Percentiles rank a stretch among this genome's conserved stretches.
Conservation (phyloP, 1,140 invertebrate species). For the Leguminivora glycinivorella region DNA sequence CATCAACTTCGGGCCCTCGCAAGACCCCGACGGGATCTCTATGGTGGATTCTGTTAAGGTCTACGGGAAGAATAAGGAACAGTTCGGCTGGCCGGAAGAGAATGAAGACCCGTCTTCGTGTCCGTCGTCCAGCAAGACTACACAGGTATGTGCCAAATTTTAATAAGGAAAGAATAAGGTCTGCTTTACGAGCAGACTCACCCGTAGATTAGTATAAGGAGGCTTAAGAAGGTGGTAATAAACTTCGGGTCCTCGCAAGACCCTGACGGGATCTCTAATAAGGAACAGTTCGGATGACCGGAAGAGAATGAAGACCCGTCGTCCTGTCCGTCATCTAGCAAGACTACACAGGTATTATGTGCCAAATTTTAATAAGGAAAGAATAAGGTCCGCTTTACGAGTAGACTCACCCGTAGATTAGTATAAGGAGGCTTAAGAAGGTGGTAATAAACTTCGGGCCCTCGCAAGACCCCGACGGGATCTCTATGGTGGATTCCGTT, state of each 20-base stretch:
- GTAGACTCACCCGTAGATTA: too few relatives aligned
- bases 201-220: too few relatives aligned
- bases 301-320: slow-evolving; percentile 93
- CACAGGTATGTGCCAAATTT: slow-evolving; percentile 50
- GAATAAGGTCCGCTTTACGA: too few relatives aligned
- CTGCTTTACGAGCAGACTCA: too few relatives aligned
- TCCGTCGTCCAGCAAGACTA: slow-evolving; percentile 76
- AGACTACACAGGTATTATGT: slow-evolving; percentile 1
- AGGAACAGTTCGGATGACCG: slow-evolving; percentile 97
- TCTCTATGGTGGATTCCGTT: slow-evolving; percentile 96
- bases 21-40: slow-evolving; percentile 92
- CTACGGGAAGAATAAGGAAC: slow-evolving; percentile 97
- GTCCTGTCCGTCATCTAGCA: too few relatives aligned
- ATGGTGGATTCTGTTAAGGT: slow-evolving; percentile 96
- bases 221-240: slow-evolving; percentile 93
- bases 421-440: too few relatives aligned
- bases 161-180: too few relatives aligned
- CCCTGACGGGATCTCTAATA: slow-evolving; percentile 55
- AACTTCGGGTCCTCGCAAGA: slow-evolving; percentile 81
- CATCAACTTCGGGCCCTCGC: slow-evolving; percentile 94
- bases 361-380: background rate
- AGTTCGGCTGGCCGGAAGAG: slow-evolving; percentile 98
- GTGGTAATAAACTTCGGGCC: slow-evolving; percentile 81
- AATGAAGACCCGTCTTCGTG: slow-evolving; percentile 88
- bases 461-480: slow-evolving; percentile 91